Evolutionary conservation across 2,888 invertebrate genomes (phyloP).

Genomic region (Eupithecia exiguata): DNA sequence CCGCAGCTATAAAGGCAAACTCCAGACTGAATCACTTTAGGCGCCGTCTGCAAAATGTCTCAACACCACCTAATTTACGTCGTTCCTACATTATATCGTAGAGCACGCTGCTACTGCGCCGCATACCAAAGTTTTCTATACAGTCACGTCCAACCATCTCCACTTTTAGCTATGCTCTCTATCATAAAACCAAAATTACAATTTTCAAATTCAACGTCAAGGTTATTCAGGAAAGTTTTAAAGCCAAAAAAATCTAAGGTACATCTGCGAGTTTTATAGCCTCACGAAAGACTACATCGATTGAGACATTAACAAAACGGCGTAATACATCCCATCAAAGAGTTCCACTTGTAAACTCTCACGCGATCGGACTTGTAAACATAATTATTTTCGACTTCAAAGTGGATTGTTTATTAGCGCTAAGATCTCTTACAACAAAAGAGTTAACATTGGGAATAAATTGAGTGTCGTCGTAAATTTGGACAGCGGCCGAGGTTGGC

Average conservation of each 20-base stretch:
- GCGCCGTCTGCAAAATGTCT: constrained; percentile 84
- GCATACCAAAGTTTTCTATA: constrained; percentile 1
- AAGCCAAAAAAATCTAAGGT: constrained; percentile 6
- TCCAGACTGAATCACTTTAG: constrained; percentile 80
- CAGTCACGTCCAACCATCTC: not conserved
- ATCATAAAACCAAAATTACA: not conserved
- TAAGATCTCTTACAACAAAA: constrained; percentile 67
- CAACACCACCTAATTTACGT: constrained; percentile 71
- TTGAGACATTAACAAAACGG: constrained; percentile 35
- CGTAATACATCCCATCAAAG: constrained; percentile 43
- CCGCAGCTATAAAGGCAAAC: constrained; percentile 80
- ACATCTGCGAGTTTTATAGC: constrained; percentile 35
- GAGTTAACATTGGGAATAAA: constrained; percentile 71
- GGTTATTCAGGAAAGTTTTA: not conserved
- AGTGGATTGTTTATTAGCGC: constrained; percentile 68
- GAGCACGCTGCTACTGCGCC: constrained; percentile 34
- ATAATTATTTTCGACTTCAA: constrained; percentile 74
- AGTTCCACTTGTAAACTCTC: constrained; percentile 55
- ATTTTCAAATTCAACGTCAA: not conserved
- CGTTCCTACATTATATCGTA: constrained; percentile 51
- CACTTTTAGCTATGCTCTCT: not conserved
- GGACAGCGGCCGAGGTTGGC: constrained; percentile 62
- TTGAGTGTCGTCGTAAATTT: constrained; percentile 64
- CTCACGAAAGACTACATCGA: constrained; percentile 32
- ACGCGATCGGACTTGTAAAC: constrained; percentile 64